Evolutionary conservation across 2,797 vertebrate species (phyloP).

Genomic region (Hephaestus fuliginosus): DNA sequence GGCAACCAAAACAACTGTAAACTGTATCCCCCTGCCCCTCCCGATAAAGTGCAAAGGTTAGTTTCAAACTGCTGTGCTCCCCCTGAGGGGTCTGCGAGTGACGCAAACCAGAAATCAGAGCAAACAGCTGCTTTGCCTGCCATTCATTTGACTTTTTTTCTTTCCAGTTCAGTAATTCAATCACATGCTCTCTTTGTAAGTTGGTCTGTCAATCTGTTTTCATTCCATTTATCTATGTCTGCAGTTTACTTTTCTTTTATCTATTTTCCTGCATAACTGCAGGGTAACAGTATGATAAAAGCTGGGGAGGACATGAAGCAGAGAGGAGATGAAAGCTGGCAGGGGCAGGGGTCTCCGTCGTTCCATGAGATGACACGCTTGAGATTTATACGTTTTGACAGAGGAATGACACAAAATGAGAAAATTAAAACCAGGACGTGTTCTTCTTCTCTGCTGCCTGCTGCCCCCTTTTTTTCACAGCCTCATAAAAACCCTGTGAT

Average conservation of each 20-base stretch:
- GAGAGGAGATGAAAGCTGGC: constrained; percentile 40
- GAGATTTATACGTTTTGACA: constrained; percentile 76
- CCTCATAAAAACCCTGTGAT: constrained; percentile 74
- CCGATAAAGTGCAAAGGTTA: constrained; percentile 66
- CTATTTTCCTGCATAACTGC: constrained; percentile 13
- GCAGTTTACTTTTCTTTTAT: constrained; percentile 12
- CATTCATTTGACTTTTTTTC: constrained; percentile 32
- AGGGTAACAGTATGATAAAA: constrained; percentile 7
- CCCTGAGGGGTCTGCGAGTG: constrained; percentile 69
- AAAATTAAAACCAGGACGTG: constrained; percentile 73
- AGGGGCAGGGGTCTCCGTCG: constrained; percentile 28
- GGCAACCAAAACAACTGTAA: constrained; percentile 36
- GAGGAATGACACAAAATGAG: constrained; percentile 75
- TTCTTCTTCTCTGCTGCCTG: constrained; percentile 49
- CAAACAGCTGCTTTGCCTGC: constrained; percentile 67
- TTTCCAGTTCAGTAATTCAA: constrained; percentile 24
- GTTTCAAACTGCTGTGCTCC: constrained; percentile 59
- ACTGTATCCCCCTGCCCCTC: constrained; percentile 37
- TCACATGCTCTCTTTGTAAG: constrained; percentile 10
- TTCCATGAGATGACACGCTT: constrained; percentile 53
- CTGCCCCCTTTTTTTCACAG: constrained; percentile 33
- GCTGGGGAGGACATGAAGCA: neutral
- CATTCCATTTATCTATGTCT: constrained; percentile 28
- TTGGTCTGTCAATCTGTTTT: constrained; percentile 27
- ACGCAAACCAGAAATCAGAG: constrained; percentile 71